These are phyloP conservation scores for Stenurella melanura DNA, from an alignment of 2,888 invertebrate genomes.

Conservation along the genomic window DNA sequence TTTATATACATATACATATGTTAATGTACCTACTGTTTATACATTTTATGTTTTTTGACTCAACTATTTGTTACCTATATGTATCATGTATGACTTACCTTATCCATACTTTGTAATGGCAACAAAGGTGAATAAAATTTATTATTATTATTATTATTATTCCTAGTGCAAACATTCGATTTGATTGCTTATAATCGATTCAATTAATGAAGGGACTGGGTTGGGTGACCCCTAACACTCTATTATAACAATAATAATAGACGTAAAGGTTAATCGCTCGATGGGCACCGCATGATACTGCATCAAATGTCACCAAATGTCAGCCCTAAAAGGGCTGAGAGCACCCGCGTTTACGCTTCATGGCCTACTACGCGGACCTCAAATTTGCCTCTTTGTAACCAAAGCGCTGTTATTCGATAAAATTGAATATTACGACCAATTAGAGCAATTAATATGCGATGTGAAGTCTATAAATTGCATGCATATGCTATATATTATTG, in stretches of 20 bases:
- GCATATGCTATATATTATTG: not conserved
- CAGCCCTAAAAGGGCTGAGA: constrained; percentile 53
- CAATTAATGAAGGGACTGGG: not conserved
- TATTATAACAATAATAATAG: constrained; percentile 25
- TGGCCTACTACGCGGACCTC: constrained; percentile 44
- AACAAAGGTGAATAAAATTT: no score
- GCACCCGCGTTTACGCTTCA: constrained; percentile 50
- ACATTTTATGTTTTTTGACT: no score
- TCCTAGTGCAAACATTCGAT: no score
- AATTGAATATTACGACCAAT: constrained; percentile 24
- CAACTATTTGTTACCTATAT: no score
- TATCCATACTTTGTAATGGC: no score
- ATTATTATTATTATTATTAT: no score
- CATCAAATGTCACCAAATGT: constrained; percentile 60
- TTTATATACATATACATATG: no score
- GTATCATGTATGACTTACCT: no score
- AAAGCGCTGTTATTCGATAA: constrained; percentile 35
- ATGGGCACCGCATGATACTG: constrained; percentile 59
- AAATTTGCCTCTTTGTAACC: constrained; percentile 39
- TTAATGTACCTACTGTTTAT: no score
- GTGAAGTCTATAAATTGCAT: constrained; percentile 6
- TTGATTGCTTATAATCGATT: not conserved
- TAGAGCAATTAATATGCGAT: constrained; percentile 20
- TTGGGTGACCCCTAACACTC: not conserved
- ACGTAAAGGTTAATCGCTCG: constrained; percentile 62